Percentiles rank a stretch among this genome's conserved stretches.
These are phyloP conservation scores for Priocnemis perturbator DNA, from an alignment of 2,888 invertebrate species.

Conservation along the genomic window DNA sequence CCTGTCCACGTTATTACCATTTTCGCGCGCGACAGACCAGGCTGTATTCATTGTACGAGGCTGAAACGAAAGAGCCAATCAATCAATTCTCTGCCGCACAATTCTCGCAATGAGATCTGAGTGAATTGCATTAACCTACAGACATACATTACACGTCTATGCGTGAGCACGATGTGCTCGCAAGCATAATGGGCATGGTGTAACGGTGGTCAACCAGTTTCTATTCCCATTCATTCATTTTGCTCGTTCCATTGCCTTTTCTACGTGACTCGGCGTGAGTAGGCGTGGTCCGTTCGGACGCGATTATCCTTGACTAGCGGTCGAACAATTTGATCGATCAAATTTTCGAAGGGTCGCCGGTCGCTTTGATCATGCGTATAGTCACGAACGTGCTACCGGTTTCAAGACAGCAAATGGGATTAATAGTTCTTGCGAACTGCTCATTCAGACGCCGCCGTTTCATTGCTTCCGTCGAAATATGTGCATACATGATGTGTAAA, in stretches of 20 bases:
- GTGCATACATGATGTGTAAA: no score
- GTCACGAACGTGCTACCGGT: neutral
- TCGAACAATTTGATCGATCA: no score
- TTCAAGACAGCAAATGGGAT: neutral
- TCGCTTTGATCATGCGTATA: neutral
- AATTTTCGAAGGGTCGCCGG: no score
- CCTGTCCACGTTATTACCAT: slow-evolving; percentile 37
- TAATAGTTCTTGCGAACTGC: no score
- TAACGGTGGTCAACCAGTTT: slow-evolving; percentile 47
- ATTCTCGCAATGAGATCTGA: slow-evolving; percentile 73
- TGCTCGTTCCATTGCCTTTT: slow-evolving; percentile 27
- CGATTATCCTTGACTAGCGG: slow-evolving; percentile 14
- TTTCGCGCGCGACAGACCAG: slow-evolving; percentile 48
- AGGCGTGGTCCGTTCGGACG: slow-evolving; percentile 18
- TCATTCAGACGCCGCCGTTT: no score
- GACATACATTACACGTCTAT: slow-evolving; percentile 71
- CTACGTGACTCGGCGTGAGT: slow-evolving; percentile 4
- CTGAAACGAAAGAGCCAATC: slow-evolving; percentile 70
- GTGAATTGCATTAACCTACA: slow-evolving; percentile 75
- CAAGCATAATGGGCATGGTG: slow-evolving; percentile 42
- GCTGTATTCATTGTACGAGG: slow-evolving; percentile 45
- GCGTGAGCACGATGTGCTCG: slow-evolving; percentile 54
- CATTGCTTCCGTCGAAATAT: no score
- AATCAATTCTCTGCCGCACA: slow-evolving; percentile 71
- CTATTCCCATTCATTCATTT: slow-evolving; percentile 46